These are phyloP conservation scores for Prionailurus viverrinus DNA, from an alignment of 2,113 vertebrate genomes.

Conservation along the genomic window DNA sequence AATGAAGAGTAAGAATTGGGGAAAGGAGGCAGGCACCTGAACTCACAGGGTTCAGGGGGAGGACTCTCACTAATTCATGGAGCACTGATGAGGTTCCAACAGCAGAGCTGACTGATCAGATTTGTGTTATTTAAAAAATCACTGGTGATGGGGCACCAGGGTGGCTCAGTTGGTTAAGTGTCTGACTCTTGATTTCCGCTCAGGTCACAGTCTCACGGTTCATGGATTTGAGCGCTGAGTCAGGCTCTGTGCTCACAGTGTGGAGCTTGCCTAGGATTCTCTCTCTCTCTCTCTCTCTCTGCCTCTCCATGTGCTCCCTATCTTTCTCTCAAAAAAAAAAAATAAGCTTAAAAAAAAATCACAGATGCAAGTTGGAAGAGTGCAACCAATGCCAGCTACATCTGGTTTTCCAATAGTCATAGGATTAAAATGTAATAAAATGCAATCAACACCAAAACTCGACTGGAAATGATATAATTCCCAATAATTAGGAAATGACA, in stretches of 20 bases:
- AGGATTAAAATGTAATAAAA: conserved; percentile 69
- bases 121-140: not conserved
- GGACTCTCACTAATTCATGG: not conserved
- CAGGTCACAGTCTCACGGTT: too few species aligned
- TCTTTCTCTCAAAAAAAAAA: too few species aligned
- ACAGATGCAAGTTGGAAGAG: not conserved
- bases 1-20: not conserved
- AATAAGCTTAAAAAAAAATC: not conserved
- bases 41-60: not conserved
- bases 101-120: not conserved
- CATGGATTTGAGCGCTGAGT: too few species aligned
- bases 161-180: too few species aligned
- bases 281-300: too few species aligned
- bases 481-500: conserved; percentile 44
- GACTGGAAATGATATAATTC: not conserved
- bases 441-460: not conserved
- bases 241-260: too few species aligned
- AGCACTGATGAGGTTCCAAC: not conserved
- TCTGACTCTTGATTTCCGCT: too few species aligned
- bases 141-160: not conserved
- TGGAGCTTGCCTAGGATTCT: too few species aligned
- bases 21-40: not conserved
- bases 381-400: not conserved
- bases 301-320: too few species aligned
- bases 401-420: not conserved